Evolutionary conservation across 1,140 invertebrate species (phyloP).

Genomic region (Pseudachorutes palmiensis): DNA sequence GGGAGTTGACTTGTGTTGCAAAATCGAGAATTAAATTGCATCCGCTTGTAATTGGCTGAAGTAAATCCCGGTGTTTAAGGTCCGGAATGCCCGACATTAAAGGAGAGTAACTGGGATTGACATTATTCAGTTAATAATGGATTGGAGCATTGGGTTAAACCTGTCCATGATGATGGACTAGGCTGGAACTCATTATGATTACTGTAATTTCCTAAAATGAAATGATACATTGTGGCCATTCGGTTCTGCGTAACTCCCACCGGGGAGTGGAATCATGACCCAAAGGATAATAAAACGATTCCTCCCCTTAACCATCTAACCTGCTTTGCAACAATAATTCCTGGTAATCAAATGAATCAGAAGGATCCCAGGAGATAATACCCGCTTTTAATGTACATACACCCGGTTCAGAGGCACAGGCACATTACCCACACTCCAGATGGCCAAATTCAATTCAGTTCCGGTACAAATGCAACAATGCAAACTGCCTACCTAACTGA

Average conservation of each 20-base stretch:
- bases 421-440: no score
- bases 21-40: no score
- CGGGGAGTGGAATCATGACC: not conserved
- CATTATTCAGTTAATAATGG: not conserved
- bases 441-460: no score
- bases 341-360: not conserved
- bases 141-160: not conserved
- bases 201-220: not conserved
- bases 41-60: no score
- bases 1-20: no score
- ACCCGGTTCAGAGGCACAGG: no score
- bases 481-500: no score
- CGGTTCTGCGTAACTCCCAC: not conserved
- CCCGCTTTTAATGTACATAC: not conserved
- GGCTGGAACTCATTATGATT: not conserved
- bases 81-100: not conserved
- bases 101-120: not conserved
- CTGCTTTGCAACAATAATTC: not conserved
- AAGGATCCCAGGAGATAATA: not conserved
- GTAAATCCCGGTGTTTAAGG: not conserved
- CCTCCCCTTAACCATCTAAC: not conserved
- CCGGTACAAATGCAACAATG: no score
- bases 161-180: not conserved
- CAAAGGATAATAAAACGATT: not conserved
- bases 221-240: not conserved